phyloP scores from a whole-genome alignment of 2,888 invertebrate species.

The Cantharis lateralis region DNA sequence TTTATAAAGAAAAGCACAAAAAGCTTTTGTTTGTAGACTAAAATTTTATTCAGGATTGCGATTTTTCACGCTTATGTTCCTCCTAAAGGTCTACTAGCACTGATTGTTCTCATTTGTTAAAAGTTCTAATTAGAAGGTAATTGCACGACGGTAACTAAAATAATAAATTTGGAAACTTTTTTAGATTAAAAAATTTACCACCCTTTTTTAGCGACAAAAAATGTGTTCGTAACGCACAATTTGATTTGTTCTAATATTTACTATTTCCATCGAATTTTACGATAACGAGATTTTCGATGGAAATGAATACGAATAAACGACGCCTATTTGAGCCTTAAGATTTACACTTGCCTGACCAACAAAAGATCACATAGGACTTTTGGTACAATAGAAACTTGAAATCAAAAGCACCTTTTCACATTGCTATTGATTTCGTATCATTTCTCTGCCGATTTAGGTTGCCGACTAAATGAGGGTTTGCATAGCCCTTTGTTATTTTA shows the following conservation, averaged over 20 bases:
- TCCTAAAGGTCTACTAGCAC: neutral
- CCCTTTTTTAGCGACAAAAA: neutral
- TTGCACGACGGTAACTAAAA: neutral
- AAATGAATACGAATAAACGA: conserved; percentile 2
- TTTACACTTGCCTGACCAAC: conserved; percentile 16
- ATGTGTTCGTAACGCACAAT: neutral
- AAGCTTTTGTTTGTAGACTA: conserved; percentile 14
- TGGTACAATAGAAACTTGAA: conserved; percentile 6
- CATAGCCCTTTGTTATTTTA: conserved; percentile 4
- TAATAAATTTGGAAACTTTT: neutral
- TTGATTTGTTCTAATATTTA: neutral
- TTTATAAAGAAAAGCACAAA: conserved; percentile 15
- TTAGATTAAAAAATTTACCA: neutral
- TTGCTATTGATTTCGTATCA: conserved; percentile 8
- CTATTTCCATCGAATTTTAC: conserved; percentile 10
- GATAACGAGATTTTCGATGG: conserved; percentile 9
- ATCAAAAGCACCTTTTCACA: conserved; percentile 2
- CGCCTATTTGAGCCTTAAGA: conserved; percentile 7
- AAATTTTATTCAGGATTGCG: conserved; percentile 6
- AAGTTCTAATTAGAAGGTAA: neutral
- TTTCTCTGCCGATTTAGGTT: neutral
- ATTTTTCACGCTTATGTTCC: conserved; percentile 7
- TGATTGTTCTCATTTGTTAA: neutral
- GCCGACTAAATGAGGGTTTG: conserved; percentile 8
- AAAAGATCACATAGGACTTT: conserved; percentile 6